Base-by-base conservation (phyloP, 2,113 vertebrate genomes). In the Oncorhynchus mykiss region DNA sequence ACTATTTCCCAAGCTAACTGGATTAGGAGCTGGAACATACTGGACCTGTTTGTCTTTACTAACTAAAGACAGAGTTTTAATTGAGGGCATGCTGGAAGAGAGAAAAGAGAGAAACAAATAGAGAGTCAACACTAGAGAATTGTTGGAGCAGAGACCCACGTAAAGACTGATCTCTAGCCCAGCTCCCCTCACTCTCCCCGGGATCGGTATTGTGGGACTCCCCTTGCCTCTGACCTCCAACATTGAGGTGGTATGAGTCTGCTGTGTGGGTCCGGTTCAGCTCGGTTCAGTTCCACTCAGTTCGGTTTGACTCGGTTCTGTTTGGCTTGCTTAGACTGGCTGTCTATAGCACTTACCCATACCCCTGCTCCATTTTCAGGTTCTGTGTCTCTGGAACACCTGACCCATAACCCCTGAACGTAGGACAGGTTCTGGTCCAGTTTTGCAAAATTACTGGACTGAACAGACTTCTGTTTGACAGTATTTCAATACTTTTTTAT, bases 291-390 rank as follows among this genome's bases (percentile, higher is more conserved):
- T 54, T 45, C 39, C 39, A 39, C 14, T 29, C 14, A 29, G 31
- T 39, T 75, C 66, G 75, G n/a, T 76, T 85, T 74, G 39, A 62
- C 76, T 66, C 27, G 74, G 48, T 82, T 86, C 34, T 13, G 76
- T 82, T 75, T 75, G 72, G 59, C 45, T 22, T 6, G 73, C 74
- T 67, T 71, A 59, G 83, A 82, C 84, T 89, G 80, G 72, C 82
- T 90, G 88, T 85, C 87, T 86, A 89, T 91, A 89, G 91, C 88
- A 91, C 88, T 93, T 91, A 92, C 90, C 87, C 89, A 92, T 93
- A 93, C 88, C 93, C 92, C 92, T 91, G 82, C 91, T 93, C 93
- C 92, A 70, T 82, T 82, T 78, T 90, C 93, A 94, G 92, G 92
- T 94, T 90, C 83, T 88, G 18, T 71, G 67, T 75, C 59, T 27